Percentiles rank a stretch among this genome's conserved stretches.
Conservation (phyloP, 2,797 vertebrate species). For the Carcharodon carcharias region DNA sequence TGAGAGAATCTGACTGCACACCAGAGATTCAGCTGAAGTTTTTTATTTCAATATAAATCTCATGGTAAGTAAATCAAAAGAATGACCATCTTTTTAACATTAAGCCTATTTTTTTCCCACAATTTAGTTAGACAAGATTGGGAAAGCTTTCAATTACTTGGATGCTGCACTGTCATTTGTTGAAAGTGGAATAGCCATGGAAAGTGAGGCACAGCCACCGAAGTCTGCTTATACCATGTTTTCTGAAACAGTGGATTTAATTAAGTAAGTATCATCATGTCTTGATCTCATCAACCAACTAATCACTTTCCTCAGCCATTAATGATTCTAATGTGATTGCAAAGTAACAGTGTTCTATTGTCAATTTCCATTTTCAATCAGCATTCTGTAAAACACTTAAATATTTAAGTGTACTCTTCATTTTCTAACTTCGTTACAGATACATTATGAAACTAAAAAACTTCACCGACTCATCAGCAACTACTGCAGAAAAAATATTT, state of each 20-base stretch:
- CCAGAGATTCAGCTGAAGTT: background rate
- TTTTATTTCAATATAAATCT: background rate
- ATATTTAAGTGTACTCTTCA: background rate
- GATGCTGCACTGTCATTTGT: constrained; percentile 81
- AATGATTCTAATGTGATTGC: background rate
- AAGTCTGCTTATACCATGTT: constrained; percentile 80
- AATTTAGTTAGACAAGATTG: constrained; percentile 70
- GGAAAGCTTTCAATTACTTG: constrained; percentile 79
- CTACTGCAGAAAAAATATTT: constrained; percentile 73
- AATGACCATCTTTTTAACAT: background rate
- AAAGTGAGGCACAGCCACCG: constrained; percentile 67
- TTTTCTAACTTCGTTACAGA: constrained; percentile 52
- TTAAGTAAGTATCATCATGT: constrained; percentile 66
- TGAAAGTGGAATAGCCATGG: constrained; percentile 81
- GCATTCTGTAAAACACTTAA: background rate
- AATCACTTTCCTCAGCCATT: background rate
- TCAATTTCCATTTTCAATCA: background rate
- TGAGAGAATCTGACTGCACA: background rate
- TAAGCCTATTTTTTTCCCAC: background rate
- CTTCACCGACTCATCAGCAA: constrained; percentile 59
- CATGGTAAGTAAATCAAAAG: background rate
- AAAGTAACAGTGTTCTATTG: background rate
- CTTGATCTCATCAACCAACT: background rate
- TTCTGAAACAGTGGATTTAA: constrained; percentile 77
- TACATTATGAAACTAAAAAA: constrained; percentile 76